Percentiles rank a stretch among this genome's conserved stretches.
Conservation (phyloP, 2,888 invertebrate species). For the Coleophora deauratella region DNA sequence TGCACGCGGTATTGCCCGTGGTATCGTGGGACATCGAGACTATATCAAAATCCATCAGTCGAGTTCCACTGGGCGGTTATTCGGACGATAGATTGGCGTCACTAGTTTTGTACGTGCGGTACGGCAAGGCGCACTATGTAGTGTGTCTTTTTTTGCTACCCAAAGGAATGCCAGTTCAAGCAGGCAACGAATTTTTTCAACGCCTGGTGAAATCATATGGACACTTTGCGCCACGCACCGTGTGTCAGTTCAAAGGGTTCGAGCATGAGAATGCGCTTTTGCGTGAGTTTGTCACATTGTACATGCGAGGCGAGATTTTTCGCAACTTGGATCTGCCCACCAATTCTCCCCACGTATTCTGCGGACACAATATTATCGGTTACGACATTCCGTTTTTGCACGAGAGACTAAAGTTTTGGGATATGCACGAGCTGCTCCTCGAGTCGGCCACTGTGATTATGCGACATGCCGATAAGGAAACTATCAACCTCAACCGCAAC, state of each 20-base stretch:
- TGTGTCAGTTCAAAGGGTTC: not conserved
- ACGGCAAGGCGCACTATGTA: not conserved
- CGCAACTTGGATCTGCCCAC: not conserved
- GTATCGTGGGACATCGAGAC: not conserved
- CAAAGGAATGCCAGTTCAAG: too few species aligned
- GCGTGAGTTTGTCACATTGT: not conserved
- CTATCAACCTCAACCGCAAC: not conserved
- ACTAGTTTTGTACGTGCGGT: not conserved
- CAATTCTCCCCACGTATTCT: not conserved
- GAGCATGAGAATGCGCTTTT: not conserved
- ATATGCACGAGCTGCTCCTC: not conserved
- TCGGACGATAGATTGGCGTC: not conserved
- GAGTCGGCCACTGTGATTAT: not conserved
- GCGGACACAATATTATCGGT: not conserved
- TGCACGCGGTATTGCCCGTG: not conserved
- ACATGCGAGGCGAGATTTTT: not conserved
- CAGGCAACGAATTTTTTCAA: too few species aligned
- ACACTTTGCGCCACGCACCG: not conserved
- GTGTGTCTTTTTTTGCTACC: not conserved
- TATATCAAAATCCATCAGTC: not conserved
- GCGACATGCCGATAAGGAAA: not conserved
- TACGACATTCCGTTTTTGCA: not conserved
- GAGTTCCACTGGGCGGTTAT: not conserved
- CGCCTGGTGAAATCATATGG: too few species aligned
- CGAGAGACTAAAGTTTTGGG: not conserved